Percentiles rank a stretch among this genome's conserved stretches.
phyloP scores from a whole-genome alignment of 2,888 invertebrate genomes.

The Tinea trinotella region DNA sequence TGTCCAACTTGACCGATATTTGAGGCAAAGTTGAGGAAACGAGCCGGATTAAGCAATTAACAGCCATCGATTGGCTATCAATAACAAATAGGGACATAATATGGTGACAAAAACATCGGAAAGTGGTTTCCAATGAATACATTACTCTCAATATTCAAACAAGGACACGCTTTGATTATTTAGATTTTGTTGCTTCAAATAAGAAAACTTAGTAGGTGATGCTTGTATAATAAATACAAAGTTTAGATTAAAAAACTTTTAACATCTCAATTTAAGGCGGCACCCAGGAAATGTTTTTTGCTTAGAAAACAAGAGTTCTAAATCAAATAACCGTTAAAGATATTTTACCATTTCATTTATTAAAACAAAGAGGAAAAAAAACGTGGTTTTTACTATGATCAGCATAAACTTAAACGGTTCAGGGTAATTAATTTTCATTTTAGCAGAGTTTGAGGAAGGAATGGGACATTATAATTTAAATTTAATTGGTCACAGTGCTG shows the following conservation, averaged over 20 bases:
- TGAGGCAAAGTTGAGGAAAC: constrained; percentile 24
- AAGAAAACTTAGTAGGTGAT: not conserved
- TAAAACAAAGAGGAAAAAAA: not conserved
- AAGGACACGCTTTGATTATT: not conserved
- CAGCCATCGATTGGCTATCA: constrained; percentile 25
- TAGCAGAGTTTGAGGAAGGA: not conserved
- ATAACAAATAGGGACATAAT: constrained; percentile 21
- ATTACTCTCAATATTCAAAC: no score
- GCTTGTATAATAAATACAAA: not conserved
- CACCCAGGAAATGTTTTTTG: not conserved
- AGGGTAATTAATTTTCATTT: constrained; percentile 7
- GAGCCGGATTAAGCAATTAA: constrained; percentile 27
- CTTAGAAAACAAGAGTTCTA: not conserved
- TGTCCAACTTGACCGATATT: constrained; percentile 32
- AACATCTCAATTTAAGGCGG: constrained; percentile 13
- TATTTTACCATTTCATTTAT: not conserved
- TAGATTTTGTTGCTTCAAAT: not conserved
- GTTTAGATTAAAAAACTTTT: constrained; percentile 19
- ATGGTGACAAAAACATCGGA: constrained; percentile 15
- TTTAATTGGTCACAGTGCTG: constrained; percentile 13
- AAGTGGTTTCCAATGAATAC: not conserved
- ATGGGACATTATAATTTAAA: not conserved
- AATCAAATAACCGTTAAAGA: constrained; percentile 7
- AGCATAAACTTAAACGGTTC: not conserved
- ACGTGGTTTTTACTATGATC: not conserved